Base-by-base conservation (phyloP, 2,113 vertebrate species). In the Cinclus mexicanus region DNA sequence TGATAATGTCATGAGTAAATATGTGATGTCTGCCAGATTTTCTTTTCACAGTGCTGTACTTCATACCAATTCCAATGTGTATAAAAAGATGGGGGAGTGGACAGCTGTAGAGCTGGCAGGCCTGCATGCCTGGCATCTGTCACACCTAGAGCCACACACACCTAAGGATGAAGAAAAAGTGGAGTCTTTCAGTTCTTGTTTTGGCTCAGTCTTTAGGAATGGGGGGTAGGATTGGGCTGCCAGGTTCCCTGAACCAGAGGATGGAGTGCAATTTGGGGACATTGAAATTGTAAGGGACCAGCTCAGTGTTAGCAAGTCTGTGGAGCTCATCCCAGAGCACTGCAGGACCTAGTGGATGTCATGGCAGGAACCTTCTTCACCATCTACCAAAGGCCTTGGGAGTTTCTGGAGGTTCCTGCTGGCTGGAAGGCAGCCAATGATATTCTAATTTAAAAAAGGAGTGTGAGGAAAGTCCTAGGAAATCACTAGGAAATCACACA, bases 81-180 rank as follows among this genome's bases (percentile, higher is more conserved):
- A 11, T 16, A 42, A 81, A 68, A 56, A 6, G 67, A 3, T 28
- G 26, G 26, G 44, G 35, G 19, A 37, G 39, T 7, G 56, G 63
- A 33, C 50, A 57, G 29, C 4, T 0, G 4, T 14, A 4, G 12
- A 69, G 63, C 33, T 50, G 64, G 22, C 49, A 52, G 37, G 49
- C 19, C n/a, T 49, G 35, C 29, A 8, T 0, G 0, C 16, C 49
- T n/a, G 61, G 35, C 10, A 14, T 24, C 35, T 49, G 25, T 11
- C 26, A 29, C 20, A 15, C 26, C 53, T 24, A 8, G 35, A 68
- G n/a, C 37, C 20, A 39, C 55, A 33, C 31, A 23, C 46, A 16
- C 28, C 17, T 2, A 11, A 39, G 29, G 22, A 18, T 13, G 57
- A 12, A 10, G 21, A 44, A 31, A 33, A 37, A 39, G 14, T 10